Percentiles rank a stretch among this genome's conserved stretches.
phyloP scores from a whole-genome alignment of 2,113 vertebrate genomes.

The Benitochromis conjunctus region DNA sequence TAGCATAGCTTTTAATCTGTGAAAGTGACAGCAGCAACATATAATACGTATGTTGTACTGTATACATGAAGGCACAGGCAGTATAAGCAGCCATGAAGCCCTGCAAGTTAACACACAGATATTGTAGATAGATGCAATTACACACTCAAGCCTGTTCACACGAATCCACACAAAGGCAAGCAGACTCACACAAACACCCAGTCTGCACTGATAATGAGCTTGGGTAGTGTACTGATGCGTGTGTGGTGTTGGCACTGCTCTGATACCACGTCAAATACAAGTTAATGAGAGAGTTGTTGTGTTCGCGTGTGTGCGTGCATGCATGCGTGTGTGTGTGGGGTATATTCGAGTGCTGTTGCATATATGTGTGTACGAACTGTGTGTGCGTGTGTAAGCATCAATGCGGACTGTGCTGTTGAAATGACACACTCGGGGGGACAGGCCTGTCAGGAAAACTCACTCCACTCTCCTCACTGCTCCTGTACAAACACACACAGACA shows the following conservation, averaged over 20 bases:
- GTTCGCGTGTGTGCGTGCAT: not conserved
- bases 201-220: slow-evolving; percentile 39
- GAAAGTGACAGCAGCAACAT: not conserved
- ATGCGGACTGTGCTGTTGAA: not conserved
- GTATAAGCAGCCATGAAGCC: not conserved
- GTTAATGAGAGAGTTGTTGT: slow-evolving; percentile 40
- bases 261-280: slow-evolving; percentile 39
- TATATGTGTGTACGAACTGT: not conserved
- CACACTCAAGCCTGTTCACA: not conserved
- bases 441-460: slow-evolving; percentile 13
- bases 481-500: not conserved
- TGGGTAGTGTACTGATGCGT: slow-evolving; percentile 35
- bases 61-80: accelerated
- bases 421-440: slow-evolving; percentile 27
- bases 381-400: not conserved
- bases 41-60: not conserved
- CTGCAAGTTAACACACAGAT: not conserved
- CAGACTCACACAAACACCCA: not conserved
- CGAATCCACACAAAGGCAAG: not conserved
- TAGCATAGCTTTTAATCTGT: not conserved
- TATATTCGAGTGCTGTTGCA: not conserved
- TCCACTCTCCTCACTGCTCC: not conserved
- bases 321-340: not conserved
- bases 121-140: not conserved
- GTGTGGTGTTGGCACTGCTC: slow-evolving; percentile 19